These are phyloP conservation scores for Sebastes variabilis DNA, from an alignment of 2,797 vertebrate genomes.

Conservation along the genomic window DNA sequence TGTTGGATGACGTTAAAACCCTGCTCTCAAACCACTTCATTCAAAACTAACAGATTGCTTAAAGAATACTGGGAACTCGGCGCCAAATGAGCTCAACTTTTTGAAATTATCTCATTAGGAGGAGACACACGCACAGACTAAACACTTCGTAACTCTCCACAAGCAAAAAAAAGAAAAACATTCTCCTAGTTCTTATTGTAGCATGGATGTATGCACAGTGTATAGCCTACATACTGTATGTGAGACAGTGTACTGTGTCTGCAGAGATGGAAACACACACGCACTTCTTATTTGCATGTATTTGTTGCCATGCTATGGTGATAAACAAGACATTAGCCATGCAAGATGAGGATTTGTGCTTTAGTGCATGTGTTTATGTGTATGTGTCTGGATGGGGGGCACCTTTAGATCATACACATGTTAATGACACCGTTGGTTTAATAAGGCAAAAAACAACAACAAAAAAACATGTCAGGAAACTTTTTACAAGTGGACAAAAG, in stretches of 20 bases:
- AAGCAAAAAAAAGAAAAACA: neutral
- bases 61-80: constrained; percentile 22
- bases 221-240: neutral
- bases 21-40: constrained; percentile 54
- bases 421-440: constrained; percentile 80
- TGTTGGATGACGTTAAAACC: constrained; percentile 30
- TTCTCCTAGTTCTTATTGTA: neutral
- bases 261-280: constrained; percentile 6
- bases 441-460: constrained; percentile 71
- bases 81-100: constrained; percentile 39
- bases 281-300: constrained; percentile 69
- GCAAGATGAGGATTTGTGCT: constrained; percentile 73
- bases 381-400: constrained; percentile 66
- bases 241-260: neutral
- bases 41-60: constrained; percentile 49
- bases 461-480: constrained; percentile 75
- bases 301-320: constrained; percentile 69
- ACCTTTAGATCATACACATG: constrained; percentile 74
- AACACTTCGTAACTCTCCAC: constrained; percentile 6
- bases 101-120: constrained; percentile 47
- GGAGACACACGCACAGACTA: constrained; percentile 16
- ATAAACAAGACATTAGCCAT: constrained; percentile 82
- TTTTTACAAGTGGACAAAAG: constrained; percentile 68
- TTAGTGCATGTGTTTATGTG: neutral
- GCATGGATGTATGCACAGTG: neutral